phyloP scores from a whole-genome alignment of 2,888 invertebrate species.

The Apodemia hepburni region DNA sequence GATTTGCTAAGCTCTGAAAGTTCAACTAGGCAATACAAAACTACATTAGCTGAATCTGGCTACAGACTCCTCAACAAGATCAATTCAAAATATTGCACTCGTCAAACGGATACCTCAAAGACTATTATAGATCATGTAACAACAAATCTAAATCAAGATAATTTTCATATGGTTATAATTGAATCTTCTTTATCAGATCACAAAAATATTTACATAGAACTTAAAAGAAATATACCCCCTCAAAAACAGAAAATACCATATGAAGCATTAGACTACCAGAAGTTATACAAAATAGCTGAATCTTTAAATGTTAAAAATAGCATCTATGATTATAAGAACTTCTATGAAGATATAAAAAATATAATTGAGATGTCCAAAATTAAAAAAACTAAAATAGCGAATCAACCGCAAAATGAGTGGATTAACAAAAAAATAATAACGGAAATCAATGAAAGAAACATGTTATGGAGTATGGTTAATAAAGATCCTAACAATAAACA shows the following conservation, averaged over 20 bases:
- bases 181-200: conserved; percentile 34
- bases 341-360: not conserved
- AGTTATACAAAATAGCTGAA: conserved; percentile 16
- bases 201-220: conserved; percentile 32
- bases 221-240: conserved; percentile 17
- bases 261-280: conserved; percentile 18
- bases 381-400: conserved; percentile 12
- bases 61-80: conserved; percentile 31
- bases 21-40: not conserved
- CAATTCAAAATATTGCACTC: conserved; percentile 27
- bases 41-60: conserved; percentile 11
- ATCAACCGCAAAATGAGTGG: conserved; percentile 15
- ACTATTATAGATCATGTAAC: conserved; percentile 34
- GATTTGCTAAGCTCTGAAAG: too few relatives aligned
- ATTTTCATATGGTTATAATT: conserved; percentile 29
- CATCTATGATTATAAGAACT: not conserved
- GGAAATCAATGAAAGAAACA: conserved; percentile 18
- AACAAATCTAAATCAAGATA: conserved; percentile 31
- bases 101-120: conserved; percentile 27
- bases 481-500: too few relatives aligned
- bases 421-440: conserved; percentile 17
- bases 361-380: not conserved
- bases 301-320: not conserved
- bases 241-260: conserved; percentile 18
- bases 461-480: too few relatives aligned